Evolutionary conservation across 1,140 invertebrate genomes (phyloP), one percentile per base, ranked within the genome.

Genomic region (Leptinotarsa lineolata): DNA sequence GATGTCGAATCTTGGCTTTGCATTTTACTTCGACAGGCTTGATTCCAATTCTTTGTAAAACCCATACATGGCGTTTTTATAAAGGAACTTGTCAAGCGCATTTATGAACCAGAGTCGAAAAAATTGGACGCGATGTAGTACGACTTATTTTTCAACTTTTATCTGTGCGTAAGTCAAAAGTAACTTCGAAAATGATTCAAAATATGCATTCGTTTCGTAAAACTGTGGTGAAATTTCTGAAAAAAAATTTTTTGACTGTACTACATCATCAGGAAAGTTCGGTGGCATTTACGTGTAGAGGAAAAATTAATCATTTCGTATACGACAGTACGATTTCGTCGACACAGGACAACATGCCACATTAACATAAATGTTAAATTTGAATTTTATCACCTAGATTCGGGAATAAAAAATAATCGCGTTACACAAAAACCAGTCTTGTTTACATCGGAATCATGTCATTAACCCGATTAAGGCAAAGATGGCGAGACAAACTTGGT

Each of bases 351-450:
- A 68, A 72, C 74, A 76, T 48, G 74, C 66, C 67, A 73, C 44
- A 73, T 76, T 76, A 73, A 73, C 74, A 73, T 76, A 76, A 76
- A 76, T 76, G 71, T 76, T 73, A 61, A 70, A 76, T 76, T 76
- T 76, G 73, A 70, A 76, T 70, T 76, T 73, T 76, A 76, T 76
- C 72, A 76, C 68, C 71, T 73, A 76, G 71, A 76, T 76, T 76
- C 44, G 60, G 67, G 70, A 67, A 44, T 72, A 60, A 15, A 69
- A 68, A 76, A 76, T 70, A 76, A 75, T 75, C 65, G 48, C 74
- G 20, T 22, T 54, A 54, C 48, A 54, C 58, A 72, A 75, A 72
- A 72, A 72, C 64, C 74, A 68, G 70, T 68, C 45, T 45, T 68
- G 66, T 68, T 68, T 68, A 72, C 71, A 76, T 65, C 59, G 69